phyloP scores from a whole-genome alignment of 2,888 invertebrate genomes.

The Eristalis tenax region DNA sequence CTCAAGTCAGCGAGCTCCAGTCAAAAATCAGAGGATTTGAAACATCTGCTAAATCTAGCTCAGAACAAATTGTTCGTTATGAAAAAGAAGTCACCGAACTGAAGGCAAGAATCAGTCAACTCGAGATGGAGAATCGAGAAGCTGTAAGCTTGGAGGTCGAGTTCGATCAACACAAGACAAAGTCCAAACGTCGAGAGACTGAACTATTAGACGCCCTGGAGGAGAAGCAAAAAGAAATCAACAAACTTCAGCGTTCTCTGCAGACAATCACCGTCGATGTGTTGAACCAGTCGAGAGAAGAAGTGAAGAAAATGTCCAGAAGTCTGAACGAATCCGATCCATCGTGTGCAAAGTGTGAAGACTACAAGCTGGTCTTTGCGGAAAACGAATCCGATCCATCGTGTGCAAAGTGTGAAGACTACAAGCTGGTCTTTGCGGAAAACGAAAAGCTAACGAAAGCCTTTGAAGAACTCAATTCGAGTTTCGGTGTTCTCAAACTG shows the following conservation, averaged over 20 bases:
- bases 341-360: constrained; percentile 75
- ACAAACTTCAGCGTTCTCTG: constrained; percentile 73
- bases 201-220: constrained; percentile 82
- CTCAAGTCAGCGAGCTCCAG: constrained; percentile 15
- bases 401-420: constrained; percentile 75
- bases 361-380: constrained; percentile 74
- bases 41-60: constrained; percentile 51
- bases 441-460: constrained; percentile 70
- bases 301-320: constrained; percentile 74
- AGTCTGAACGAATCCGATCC: constrained; percentile 39
- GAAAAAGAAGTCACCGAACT: constrained; percentile 78
- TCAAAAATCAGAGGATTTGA: constrained; percentile 17
- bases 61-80: constrained; percentile 82
- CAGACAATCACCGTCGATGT: constrained; percentile 73
- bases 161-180: constrained; percentile 82
- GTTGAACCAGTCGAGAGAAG: constrained; percentile 75
- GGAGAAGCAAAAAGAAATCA: constrained; percentile 78
- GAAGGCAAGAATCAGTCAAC: constrained; percentile 73
- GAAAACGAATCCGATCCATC: constrained; percentile 71
- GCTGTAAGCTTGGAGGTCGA: constrained; percentile 81
- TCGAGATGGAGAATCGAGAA: constrained; percentile 77
- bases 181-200: constrained; percentile 83
- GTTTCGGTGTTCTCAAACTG: constrained; percentile 19
- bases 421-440: constrained; percentile 74
- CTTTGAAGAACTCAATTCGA: constrained; percentile 34